phyloP scores from a whole-genome alignment of 2,888 invertebrate species.

The Steromphala cineraria region DNA sequence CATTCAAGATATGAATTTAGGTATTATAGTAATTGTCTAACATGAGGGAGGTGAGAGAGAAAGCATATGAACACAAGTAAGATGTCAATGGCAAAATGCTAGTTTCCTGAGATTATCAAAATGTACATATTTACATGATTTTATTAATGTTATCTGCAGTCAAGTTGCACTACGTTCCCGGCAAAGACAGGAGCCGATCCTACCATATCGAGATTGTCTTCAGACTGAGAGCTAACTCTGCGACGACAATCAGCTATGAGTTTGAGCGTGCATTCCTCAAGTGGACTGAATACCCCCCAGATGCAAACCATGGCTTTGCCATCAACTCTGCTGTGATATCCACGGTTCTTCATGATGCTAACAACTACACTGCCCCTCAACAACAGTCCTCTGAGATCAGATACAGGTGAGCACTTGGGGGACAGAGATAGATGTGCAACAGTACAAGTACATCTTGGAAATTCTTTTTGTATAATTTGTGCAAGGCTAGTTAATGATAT shows the following conservation, averaged over 20 bases:
- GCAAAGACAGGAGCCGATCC: constrained; percentile 87
- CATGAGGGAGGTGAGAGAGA: no score
- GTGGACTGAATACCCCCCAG: constrained; percentile 99
- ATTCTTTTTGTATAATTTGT: no score
- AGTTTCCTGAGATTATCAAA: no score
- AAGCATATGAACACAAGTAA: no score
- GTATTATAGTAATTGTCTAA: no score
- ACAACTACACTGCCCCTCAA: constrained; percentile 85
- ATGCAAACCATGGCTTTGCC: constrained; percentile 99
- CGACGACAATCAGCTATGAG: constrained; percentile 88
- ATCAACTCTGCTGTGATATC: constrained; percentile 91
- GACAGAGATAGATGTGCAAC: neutral
- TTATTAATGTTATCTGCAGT: constrained; percentile 46
- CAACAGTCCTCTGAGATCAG: constrained; percentile 80
- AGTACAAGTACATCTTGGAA: no score
- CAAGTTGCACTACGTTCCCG: constrained; percentile 79
- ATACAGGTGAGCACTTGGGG: constrained; percentile 24
- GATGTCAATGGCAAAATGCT: no score
- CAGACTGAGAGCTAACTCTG: constrained; percentile 86
- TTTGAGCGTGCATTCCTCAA: constrained; percentile 97
- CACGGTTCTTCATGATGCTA: constrained; percentile 86
- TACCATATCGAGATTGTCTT: constrained; percentile 90
- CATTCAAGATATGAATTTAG: no score
- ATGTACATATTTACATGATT: no score
- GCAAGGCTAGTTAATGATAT: no score